phyloP scores from a whole-genome alignment of 1,140 invertebrate genomes.

The Apis dorsata region DNA sequence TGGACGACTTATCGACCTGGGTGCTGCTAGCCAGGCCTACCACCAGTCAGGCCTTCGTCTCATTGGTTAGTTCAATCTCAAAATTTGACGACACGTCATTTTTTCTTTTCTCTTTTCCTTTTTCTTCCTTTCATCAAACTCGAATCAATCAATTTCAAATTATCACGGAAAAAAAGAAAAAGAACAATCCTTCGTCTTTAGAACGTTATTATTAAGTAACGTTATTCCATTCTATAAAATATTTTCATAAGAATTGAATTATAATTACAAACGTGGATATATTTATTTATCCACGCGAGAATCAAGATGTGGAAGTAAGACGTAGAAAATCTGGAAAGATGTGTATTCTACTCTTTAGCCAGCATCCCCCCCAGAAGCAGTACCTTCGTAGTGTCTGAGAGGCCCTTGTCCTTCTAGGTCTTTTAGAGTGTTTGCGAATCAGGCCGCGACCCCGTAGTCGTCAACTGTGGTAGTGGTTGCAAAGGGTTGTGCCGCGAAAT shows the following conservation, averaged over 20 bases:
- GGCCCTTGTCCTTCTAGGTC: conserved; percentile 47
- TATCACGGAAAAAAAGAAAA: too few relatives aligned
- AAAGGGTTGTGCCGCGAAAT: conserved; percentile 43
- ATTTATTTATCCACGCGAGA: neutral
- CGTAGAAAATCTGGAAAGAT: neutral
- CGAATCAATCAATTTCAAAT: neutral
- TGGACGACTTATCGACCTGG: conserved; percentile 69
- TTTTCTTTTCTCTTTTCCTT: neutral
- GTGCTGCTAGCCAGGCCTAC: conserved; percentile 59
- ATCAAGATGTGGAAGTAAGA: neutral
- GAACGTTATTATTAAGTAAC: too few relatives aligned
- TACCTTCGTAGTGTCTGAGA: conserved; percentile 41
- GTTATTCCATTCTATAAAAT: too few relatives aligned
- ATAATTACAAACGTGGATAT: too few relatives aligned
- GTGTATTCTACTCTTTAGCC: conserved; percentile 34
- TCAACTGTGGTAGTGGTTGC: conserved; percentile 18
- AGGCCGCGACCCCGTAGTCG: conserved; percentile 48
- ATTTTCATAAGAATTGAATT: too few relatives aligned
- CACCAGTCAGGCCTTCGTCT: conserved; percentile 38
- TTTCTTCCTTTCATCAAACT: neutral
- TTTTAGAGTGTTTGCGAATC: conserved; percentile 50
- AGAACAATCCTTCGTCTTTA: neutral
- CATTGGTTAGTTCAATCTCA: conserved; percentile 25
- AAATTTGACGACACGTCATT: conserved; percentile 21
- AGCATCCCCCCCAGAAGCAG: conserved; percentile 1